Evolutionary conservation across 2,888 invertebrate genomes (phyloP).

Genomic region (Terebella lapidaria): DNA sequence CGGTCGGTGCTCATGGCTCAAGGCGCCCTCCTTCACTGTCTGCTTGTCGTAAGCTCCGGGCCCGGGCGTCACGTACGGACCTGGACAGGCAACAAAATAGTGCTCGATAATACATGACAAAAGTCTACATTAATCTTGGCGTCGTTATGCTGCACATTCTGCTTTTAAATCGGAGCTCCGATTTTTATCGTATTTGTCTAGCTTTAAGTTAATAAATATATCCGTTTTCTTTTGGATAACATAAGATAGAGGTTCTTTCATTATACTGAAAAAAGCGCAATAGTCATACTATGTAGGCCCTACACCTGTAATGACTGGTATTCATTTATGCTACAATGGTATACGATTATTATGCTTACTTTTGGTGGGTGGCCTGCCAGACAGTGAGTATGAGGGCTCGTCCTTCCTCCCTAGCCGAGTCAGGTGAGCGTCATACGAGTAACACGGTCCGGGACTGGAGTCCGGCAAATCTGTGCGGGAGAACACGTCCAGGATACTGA

Average conservation of each 20-base stretch:
- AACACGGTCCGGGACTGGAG: constrained; percentile 12
- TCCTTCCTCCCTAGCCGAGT: constrained; percentile 13
- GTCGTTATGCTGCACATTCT: too few species aligned
- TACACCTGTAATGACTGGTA: too few species aligned
- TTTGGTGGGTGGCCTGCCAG: constrained; percentile 14
- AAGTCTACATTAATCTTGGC: too few species aligned
- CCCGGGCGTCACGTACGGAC: constrained; percentile 18
- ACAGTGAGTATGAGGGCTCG: constrained; percentile 12
- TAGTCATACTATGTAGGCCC: too few species aligned
- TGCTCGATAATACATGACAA: not conserved
- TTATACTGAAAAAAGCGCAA: too few species aligned
- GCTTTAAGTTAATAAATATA: not conserved
- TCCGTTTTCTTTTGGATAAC: too few species aligned
- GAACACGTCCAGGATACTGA: not conserved
- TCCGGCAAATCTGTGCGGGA: not conserved
- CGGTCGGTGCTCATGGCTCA: constrained; percentile 13
- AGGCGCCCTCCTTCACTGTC: constrained; percentile 12
- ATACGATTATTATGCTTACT: too few species aligned
- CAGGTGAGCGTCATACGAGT: constrained; percentile 16
- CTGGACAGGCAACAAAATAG: not conserved
- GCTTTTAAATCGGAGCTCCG: too few species aligned
- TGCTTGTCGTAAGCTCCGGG: constrained; percentile 23
- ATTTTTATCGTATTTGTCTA: too few species aligned
- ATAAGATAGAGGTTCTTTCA: too few species aligned
- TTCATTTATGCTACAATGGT: too few species aligned